phyloP scores from a whole-genome alignment of 2,113 vertebrate genomes.

The Dolichotis patagonum region DNA sequence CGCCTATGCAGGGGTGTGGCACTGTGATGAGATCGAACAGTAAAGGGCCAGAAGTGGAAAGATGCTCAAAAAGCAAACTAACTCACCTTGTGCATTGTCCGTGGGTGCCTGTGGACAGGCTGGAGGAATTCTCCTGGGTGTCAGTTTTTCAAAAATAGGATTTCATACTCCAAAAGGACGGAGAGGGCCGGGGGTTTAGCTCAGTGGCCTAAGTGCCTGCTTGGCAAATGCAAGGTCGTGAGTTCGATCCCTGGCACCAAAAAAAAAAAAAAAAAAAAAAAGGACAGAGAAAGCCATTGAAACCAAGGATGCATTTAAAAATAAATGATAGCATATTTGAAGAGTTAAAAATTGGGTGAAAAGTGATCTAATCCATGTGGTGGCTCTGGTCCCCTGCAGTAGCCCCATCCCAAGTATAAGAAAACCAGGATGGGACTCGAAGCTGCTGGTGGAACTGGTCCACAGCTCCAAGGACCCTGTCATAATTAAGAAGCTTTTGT shows the following conservation, averaged over 20 bases:
- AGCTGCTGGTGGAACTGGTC: neutral
- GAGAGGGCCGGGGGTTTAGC: no score
- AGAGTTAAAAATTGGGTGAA: neutral
- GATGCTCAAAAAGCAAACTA: neutral
- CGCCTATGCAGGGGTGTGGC: neutral
- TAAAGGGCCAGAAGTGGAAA: neutral
- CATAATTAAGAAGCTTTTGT: conserved; percentile 82
- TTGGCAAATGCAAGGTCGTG: no score
- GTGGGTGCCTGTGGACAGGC: neutral
- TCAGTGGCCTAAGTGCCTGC: no score
- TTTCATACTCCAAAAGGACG: conserved; percentile 29
- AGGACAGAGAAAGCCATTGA: neutral
- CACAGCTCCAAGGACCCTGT: conserved; percentile 72
- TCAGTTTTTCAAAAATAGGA: conserved; percentile 37
- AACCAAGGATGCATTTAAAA: neutral
- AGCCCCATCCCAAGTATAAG: neutral
- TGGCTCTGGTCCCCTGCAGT: neutral
- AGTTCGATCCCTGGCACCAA: no score
- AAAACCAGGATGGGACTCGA: neutral
- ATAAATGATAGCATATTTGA: neutral
- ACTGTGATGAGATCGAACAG: neutral
- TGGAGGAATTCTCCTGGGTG: neutral
- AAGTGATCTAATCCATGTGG: neutral
- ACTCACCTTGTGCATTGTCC: neutral
- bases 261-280: no score